Conservation (phyloP, 2,113 vertebrate genomes). For the Gymnogyps californianus region DNA sequence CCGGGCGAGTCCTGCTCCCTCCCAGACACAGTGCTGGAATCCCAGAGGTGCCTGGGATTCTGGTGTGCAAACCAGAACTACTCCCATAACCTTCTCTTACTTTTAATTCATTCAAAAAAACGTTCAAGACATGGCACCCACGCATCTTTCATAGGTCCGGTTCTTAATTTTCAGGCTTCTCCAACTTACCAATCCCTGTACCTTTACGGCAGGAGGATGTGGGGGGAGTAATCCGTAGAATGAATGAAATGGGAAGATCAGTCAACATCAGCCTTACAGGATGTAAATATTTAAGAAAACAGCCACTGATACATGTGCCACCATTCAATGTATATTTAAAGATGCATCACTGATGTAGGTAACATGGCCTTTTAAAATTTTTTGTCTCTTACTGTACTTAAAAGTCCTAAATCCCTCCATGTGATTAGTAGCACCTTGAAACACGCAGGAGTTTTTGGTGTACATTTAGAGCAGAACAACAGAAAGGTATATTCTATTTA, state of each 20-base stretch:
- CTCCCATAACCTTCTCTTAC: background rate
- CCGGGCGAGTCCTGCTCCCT: background rate
- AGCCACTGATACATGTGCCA: background rate
- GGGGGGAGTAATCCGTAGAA: background rate
- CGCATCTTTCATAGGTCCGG: rapidly evolving
- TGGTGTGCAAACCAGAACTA: background rate
- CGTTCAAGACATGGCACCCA: no score
- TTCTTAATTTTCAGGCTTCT: background rate
- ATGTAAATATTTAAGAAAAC: background rate
- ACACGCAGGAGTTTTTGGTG: background rate
- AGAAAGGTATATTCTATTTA: background rate
- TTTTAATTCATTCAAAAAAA: no score
- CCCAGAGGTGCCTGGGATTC: background rate
- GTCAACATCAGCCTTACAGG: rapidly evolving
- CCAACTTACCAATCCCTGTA: no score
- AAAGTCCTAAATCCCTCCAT: background rate
- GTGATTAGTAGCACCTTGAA: background rate
- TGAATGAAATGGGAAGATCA: background rate
- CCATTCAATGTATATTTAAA: background rate
- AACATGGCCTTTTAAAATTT: background rate
- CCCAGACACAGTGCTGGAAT: background rate
- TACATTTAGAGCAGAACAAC: background rate
- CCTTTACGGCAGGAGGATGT: background rate
- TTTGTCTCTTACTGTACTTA: background rate
- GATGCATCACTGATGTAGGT: rapidly evolving